These are phyloP conservation scores for Phortica okadai DNA, from an alignment of 2,888 invertebrate genomes.

Conservation along the genomic window DNA sequence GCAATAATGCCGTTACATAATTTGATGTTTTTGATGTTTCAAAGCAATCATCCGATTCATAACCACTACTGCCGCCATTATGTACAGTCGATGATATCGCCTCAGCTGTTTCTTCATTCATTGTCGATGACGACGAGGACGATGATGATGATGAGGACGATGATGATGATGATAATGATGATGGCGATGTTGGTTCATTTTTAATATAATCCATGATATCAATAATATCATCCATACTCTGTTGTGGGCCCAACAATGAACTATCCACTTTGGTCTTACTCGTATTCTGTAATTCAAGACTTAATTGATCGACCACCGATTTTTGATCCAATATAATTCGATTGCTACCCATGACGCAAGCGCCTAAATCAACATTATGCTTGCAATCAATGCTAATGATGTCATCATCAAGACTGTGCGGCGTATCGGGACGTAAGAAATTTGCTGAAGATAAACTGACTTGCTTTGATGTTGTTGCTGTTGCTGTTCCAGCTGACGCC, in stretches of 20 bases:
- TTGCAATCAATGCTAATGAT: constrained; percentile 66
- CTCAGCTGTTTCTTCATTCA: too few species aligned
- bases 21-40: constrained; percentile 44
- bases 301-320: constrained; percentile 64
- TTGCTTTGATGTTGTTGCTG: constrained; percentile 37
- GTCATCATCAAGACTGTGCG: constrained; percentile 72
- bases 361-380: constrained; percentile 74
- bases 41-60: constrained; percentile 57
- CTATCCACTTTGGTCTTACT: constrained; percentile 63
- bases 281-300: constrained; percentile 73
- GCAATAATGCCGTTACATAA: constrained; percentile 27
- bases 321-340: constrained; percentile 67
- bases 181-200: background rate
- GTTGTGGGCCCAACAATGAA: constrained; percentile 44
- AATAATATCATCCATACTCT: constrained; percentile 64
- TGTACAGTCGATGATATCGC: constrained; percentile 39
- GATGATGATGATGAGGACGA: constrained; percentile 39
- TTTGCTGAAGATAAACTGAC: constrained; percentile 34
- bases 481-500: constrained; percentile 42
- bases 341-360: constrained; percentile 76
- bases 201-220: constrained; percentile 62
- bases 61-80: constrained; percentile 37
- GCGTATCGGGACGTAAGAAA: constrained; percentile 70
- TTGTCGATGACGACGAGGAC: too few species aligned
- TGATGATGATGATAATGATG: constrained; percentile 27